These are phyloP conservation scores for Ciconia nigra DNA, from an alignment of 2,797 vertebrate genomes.

Conservation along the genomic window DNA sequence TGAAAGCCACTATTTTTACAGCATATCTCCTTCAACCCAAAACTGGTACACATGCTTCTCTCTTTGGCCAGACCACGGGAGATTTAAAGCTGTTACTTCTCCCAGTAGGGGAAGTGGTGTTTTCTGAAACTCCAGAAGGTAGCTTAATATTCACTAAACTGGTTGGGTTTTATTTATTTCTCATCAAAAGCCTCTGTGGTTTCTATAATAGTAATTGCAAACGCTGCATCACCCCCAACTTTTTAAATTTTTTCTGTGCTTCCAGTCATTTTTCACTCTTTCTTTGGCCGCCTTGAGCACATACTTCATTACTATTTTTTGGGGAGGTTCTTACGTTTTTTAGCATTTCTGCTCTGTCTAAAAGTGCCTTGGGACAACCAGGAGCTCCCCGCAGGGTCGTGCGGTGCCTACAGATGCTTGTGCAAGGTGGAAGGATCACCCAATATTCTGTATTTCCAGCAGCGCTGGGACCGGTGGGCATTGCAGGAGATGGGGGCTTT, in stretches of 20 bases:
- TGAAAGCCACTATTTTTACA: background rate
- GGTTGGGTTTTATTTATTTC: background rate
- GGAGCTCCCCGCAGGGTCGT: background rate
- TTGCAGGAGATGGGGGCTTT: background rate
- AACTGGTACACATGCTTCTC: fast-evolving
- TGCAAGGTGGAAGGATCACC: background rate
- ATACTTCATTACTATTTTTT: background rate
- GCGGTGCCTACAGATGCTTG: background rate
- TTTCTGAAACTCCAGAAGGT: background rate
- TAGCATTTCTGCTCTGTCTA: background rate
- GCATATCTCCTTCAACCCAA: background rate
- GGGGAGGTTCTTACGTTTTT: background rate
- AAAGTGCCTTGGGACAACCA: background rate
- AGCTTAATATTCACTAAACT: background rate
- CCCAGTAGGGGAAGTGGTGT: background rate
- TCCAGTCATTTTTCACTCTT: background rate
- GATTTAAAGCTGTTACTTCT: background rate
- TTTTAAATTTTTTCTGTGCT: background rate
- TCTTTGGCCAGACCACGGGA: background rate
- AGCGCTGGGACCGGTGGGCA: background rate
- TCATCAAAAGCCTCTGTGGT: background rate
- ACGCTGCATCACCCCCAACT: background rate
- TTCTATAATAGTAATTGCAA: background rate
- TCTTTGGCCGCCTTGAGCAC: background rate
- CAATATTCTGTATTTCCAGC: background rate